A percentile compares a stretch with the other conserved stretches of the same genome.
Conservation (phyloP, 2,113 vertebrate genomes). For the Amazona guildingii region DNA sequence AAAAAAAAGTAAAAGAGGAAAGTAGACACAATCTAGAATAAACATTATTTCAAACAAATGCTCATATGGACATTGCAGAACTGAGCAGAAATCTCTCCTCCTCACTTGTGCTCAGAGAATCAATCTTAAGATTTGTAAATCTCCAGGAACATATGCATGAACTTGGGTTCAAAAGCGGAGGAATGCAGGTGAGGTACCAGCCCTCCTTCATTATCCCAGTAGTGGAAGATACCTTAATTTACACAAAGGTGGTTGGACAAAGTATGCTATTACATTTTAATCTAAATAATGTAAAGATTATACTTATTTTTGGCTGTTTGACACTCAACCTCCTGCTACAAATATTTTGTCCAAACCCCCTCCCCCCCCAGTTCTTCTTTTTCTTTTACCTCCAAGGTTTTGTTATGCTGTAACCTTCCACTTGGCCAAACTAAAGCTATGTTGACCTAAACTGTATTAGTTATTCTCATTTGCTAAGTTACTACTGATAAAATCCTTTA, state of each 20-base stretch:
- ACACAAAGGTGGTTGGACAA: not conserved
- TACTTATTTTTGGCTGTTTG: not conserved
- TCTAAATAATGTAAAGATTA: not conserved
- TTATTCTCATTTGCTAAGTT: not conserved
- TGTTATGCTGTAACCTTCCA: not conserved
- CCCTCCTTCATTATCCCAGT: fast-evolving
- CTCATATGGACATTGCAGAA: not conserved
- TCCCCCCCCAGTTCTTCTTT: fast-evolving
- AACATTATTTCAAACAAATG: not conserved
- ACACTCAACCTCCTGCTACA: not conserved
- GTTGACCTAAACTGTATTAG: not conserved
- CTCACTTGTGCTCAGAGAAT: not conserved
- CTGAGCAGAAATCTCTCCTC: not conserved
- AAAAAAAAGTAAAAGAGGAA: not conserved
- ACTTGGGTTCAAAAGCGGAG: not conserved
- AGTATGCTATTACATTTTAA: not conserved
- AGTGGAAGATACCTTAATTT: not conserved
- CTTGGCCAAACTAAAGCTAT: not conserved
- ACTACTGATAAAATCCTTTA: not conserved
- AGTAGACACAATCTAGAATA: not conserved
- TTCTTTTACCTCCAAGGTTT: not conserved
- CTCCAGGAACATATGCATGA: not conserved
- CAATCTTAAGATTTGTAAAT: not conserved
- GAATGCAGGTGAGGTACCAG: not conserved
- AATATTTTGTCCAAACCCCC: not conserved